A percentile compares a stretch with the other conserved stretches of the same genome.
These are phyloP conservation scores for Forbesichthys agassizii DNA, from an alignment of 2,113 vertebrate genomes.

Conservation along the genomic window DNA sequence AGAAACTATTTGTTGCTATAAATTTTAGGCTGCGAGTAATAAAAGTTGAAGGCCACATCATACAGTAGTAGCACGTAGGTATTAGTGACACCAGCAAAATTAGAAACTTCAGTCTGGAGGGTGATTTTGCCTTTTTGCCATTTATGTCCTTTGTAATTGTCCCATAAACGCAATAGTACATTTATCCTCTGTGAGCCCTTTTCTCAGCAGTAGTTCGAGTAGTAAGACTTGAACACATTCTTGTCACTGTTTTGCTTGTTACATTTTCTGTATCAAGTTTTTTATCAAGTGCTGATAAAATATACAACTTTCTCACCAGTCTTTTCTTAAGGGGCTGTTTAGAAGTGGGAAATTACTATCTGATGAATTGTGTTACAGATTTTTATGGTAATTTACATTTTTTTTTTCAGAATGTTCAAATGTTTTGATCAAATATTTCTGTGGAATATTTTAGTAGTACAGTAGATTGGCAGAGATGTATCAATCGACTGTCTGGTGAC, in stretches of 20 bases:
- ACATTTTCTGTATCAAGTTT: slow-evolving; percentile 28
- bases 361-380: too few relatives aligned
- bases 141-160: slow-evolving; percentile 12
- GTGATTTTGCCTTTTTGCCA: slow-evolving; percentile 38
- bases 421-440: too few relatives aligned
- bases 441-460: too few relatives aligned
- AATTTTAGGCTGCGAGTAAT: too few relatives aligned
- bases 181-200: slow-evolving; percentile 19
- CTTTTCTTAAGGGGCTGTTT: too few relatives aligned
- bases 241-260: slow-evolving; percentile 31
- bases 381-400: too few relatives aligned
- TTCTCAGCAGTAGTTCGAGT: slow-evolving; percentile 3
- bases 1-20: background rate
- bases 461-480: too few relatives aligned
- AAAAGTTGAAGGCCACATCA: too few relatives aligned
- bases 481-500: too few relatives aligned
- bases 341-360: too few relatives aligned
- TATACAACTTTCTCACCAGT: too few relatives aligned
- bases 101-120: slow-evolving; percentile 21
- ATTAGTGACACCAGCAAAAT: slow-evolving; percentile 15
- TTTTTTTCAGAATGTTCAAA: too few relatives aligned
- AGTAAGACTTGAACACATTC: slow-evolving; percentile 26
- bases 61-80: background rate
- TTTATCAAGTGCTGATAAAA: background rate
- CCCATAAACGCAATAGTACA: slow-evolving; percentile 22